Percentiles rank a stretch among this genome's conserved stretches.
phyloP scores from a whole-genome alignment of 2,888 invertebrate genomes.

The Nemotelus nigrinus region DNA sequence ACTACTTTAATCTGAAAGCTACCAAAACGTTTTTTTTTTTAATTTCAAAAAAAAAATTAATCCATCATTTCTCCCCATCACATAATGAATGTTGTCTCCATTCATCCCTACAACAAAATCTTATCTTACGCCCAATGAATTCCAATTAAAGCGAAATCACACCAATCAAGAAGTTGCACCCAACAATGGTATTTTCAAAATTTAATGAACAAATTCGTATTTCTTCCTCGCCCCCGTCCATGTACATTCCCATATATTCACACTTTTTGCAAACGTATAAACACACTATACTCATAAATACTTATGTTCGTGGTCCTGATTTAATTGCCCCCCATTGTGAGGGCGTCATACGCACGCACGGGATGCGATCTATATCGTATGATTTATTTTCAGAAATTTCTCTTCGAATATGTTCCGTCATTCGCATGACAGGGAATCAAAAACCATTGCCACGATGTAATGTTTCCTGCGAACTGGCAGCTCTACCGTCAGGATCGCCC shows the following conservation, averaged over 20 bases:
- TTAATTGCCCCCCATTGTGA: slow-evolving; percentile 49
- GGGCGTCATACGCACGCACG: slow-evolving; percentile 45
- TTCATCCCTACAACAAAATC: background rate
- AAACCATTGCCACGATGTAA: background rate
- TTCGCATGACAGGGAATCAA: background rate
- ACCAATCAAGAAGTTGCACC: slow-evolving; percentile 30
- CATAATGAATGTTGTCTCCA: too few species aligned
- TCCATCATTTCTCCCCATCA: too few species aligned
- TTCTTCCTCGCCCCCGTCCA: background rate
- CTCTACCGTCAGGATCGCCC: too few species aligned
- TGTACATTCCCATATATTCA: too few species aligned
- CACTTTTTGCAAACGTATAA: too few species aligned
- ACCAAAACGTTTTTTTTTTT: too few species aligned
- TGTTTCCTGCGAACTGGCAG: too few species aligned
- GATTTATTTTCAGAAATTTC: slow-evolving; percentile 16
- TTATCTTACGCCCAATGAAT: slow-evolving; percentile 21
- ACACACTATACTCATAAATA: too few species aligned
- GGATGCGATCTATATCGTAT: slow-evolving; percentile 14
- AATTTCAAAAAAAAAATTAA: too few species aligned
- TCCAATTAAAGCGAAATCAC: slow-evolving; percentile 31
- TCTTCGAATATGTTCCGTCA: background rate
- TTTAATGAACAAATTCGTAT: slow-evolving; percentile 14
- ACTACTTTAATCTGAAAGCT: too few species aligned
- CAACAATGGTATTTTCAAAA: slow-evolving; percentile 26
- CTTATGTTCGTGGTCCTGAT: background rate